Base-by-base conservation (phyloP, 1,140 invertebrate genomes). In the Philopotamus ludificatus region DNA sequence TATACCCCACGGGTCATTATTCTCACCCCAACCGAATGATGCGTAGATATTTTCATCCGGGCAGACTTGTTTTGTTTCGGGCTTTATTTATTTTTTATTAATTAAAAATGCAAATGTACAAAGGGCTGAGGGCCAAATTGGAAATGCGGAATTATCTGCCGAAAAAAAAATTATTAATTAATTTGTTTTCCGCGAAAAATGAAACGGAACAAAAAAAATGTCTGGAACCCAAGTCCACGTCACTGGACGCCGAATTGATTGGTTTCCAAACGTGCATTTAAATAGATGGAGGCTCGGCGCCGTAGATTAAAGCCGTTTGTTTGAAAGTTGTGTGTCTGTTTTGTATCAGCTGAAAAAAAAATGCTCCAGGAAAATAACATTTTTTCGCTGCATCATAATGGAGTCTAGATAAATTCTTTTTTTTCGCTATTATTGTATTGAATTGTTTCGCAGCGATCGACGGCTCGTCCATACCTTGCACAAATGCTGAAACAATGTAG, bases 361-460 rank as follows among this genome's bases (percentile, higher is more conserved):
- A 34, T n/a, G n/a, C n/a, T 39, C 8, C 44, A 20, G 18, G 18
- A 47, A 47, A 8, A 47, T 47, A 47, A 47, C 44, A 47, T 47
- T 47, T 47, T 47, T 47, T 47, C 18, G 10, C 44, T 9, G 18
- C 44, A 47, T 47, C 44, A 47, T 47, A 47, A 47, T 47, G 15
- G 44, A 47, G 44, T 12, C 44, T 51, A 54, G 51, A 54, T 26
- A 54, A 54, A 26, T 54, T 23, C 22, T 25, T 10, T 23, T 54
- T 54, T 54, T 54, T 54, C 23, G n/a, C 10, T 54, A 8, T 26
- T 26, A 23, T 54, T 54, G 51, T 54, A 26, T 54, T 54, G 51
- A 54, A 54, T 54, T 54, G 51, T 54, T 54, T 54, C 26, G 51
- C 22, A 23, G 51, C 51, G 51, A 54, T 54, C 51, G 44, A 47